Evolutionary conservation across 1,140 invertebrate genomes (phyloP).

Genomic region (Patella vulgata): DNA sequence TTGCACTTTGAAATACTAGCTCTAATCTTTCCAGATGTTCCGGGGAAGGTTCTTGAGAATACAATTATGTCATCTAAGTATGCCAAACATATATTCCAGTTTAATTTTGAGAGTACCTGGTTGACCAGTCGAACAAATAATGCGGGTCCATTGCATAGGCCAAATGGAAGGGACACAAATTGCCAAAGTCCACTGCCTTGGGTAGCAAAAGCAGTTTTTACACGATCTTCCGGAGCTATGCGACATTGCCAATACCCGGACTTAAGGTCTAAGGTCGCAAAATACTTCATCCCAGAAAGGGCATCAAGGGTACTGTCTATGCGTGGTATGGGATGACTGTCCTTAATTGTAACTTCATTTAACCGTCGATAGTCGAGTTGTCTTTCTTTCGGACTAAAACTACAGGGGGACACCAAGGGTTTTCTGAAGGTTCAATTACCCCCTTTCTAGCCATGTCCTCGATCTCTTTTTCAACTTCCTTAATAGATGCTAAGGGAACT

Average conservation of each 20-base stretch:
- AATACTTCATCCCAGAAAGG: constrained; percentile 59
- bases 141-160: constrained; percentile 14
- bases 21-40: too few species aligned
- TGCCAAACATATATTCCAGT: constrained; percentile 21
- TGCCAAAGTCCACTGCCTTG: constrained; percentile 32
- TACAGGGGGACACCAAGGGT: constrained; percentile 35
- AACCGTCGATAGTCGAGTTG: constrained; percentile 68
- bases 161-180: constrained; percentile 33
- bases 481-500: too few species aligned
- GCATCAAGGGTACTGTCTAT: constrained; percentile 66
- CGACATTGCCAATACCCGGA: constrained; percentile 68
- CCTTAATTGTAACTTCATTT: constrained; percentile 61
- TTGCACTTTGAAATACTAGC: constrained; percentile 1
- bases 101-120: constrained; percentile 20
- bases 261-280: constrained; percentile 66
- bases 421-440: too few species aligned
- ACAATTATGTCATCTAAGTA: constrained; percentile 30
- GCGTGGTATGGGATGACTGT: constrained; percentile 52
- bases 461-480: too few species aligned
- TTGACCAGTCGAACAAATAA: constrained; percentile 30
- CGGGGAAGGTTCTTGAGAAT: too few species aligned
- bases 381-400: constrained; percentile 69
- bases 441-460: too few species aligned
- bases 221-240: constrained; percentile 31
- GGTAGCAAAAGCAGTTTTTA: constrained; percentile 40